Base-by-base conservation (phyloP, 1,140 invertebrate species). In the Caenorhabditis inopinata region DNA sequence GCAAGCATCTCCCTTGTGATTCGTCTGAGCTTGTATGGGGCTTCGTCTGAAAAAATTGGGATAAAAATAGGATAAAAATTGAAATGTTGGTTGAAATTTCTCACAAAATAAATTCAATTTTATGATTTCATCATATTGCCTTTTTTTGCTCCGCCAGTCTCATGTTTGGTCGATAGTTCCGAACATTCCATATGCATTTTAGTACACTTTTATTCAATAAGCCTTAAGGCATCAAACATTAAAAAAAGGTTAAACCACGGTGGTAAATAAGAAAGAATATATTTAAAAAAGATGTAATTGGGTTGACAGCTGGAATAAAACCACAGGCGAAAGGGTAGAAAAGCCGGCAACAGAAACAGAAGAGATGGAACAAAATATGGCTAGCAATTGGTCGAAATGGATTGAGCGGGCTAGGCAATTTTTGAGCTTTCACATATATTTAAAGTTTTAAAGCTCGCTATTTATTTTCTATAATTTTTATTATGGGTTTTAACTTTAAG, bases 231-330 rank as follows among this genome's bases (percentile, higher is more conserved):
- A 62, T 32, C 29, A 16, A 35, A 32, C 29, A 62, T 32, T 4
- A 21, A 2, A 62, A 35, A 18, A 29, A 32, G 14, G 14, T 7
- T 7, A 42, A 42, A 14, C 14, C 38, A 42, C 38, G 38, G 38
- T 42, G 38, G 38, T 6, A 62, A 62, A 32, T 32, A 11, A 25
- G 53, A n/a, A 11, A 25, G 14, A 25, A 23, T n/a, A 32, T 3
- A 29, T 16, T 12, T 32, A 32, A 42, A 62, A 62, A 62, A 29
- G 53, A 62, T 29, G 35, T 62, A 62, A 62, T 62, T 62, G 53
- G 53, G 53, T 62, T 62, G 53, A 62, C 53, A 62, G 53, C 53
- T 62, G 53, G 35, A 62, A 62, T 62, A 62, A 62, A 32, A 62
- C 53, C 29, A 62, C 27, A 62, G 53, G 18, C 21, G 7, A 53